Evolutionary conservation across 1,140 invertebrate genomes (phyloP), one percentile per base, ranked within the genome.

Genomic region (Acromyrmex heyeri): DNA sequence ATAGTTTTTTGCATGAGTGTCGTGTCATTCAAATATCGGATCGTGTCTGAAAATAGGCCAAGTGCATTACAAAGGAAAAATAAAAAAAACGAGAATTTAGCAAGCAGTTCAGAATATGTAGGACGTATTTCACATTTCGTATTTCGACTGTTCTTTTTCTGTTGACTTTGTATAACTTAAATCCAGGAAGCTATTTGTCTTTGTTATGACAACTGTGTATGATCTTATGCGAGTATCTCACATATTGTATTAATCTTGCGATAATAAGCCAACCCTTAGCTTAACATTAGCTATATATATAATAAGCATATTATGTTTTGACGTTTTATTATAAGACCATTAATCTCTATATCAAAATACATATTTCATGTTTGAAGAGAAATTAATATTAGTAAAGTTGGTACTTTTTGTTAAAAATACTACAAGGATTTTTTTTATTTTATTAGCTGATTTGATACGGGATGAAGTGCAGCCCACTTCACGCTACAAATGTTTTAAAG

Each of bases 31-130:
- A 82, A 82, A 59, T 73, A 73, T 82, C 53, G 55, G n/a, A 73
- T 82, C 65, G 78, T 48, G 67, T 73, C 24, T 57, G 67, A 72
- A 82, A 72, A 82, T 72, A 72, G 65, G 67, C 50, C 67, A 57
- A 73, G 79, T 48, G 48, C 16, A 73, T 73, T 73, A 72, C 55
- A 73, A 59, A 72, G 24, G 1, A 82, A 18, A 82, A 82, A 44
- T 57, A 12, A 55, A 44, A 67, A 53, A 59, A 70, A 30, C 6
- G 5, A 38, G 24, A 44, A 82, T 61, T 61, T 73, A 69, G 38
- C 3, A 34, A 57, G 16, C 18, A 27, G 27, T 73, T 82, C 27
- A 59, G 21, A 34, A 14, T 7, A 30, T 59, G 24, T 50, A n/a
- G 21, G 5, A 38, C 53, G 53, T 34, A 27, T 57, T 69, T 59